Conservation (phyloP, 2,888 invertebrate genomes). For the Auanema sp. region DNA sequence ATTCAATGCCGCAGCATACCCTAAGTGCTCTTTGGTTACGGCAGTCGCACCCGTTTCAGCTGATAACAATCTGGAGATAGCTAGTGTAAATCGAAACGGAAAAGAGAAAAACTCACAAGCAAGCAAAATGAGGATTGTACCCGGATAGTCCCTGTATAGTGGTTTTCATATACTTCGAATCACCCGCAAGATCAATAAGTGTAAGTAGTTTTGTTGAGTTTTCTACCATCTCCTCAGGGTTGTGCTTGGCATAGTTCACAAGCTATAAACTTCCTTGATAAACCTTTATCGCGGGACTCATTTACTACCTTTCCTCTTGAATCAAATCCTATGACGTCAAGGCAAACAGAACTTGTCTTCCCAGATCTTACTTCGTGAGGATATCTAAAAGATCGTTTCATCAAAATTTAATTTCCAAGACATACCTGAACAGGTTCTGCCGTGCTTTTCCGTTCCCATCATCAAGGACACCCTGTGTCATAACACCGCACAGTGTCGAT, state of each 20-base stretch:
- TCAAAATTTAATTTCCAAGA: no score
- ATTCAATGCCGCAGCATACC: conserved; percentile 71
- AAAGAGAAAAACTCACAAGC: conserved; percentile 68
- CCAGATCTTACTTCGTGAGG: conserved; percentile 92
- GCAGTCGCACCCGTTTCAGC: conserved; percentile 71
- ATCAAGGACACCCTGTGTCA: conserved; percentile 92
- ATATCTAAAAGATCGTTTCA: conserved; percentile 67
- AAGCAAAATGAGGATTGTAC: conserved; percentile 68
- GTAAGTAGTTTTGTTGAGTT: conserved; percentile 88
- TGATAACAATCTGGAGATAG: conserved; percentile 70
- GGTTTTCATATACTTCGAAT: conserved; percentile 90
- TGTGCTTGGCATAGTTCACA: conserved; percentile 54
- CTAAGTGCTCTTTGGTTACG: conserved; percentile 84
- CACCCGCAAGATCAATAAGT: conserved; percentile 92
- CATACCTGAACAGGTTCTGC: conserved; percentile 80
- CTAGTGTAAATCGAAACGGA: background rate
- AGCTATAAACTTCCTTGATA: conserved; percentile 34
- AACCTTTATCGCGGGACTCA: background rate
- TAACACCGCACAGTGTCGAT: conserved; percentile 88
- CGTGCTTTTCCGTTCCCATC: conserved; percentile 87
- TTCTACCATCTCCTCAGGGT: conserved; percentile 80
- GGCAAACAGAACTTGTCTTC: conserved; percentile 91
- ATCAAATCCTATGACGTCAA: conserved; percentile 85
- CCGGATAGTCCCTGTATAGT: conserved; percentile 82
- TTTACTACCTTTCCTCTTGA: conserved; percentile 59